These are phyloP conservation scores for Chelonus formosanus DNA, from an alignment of 2,888 invertebrate species.

Conservation along the genomic window DNA sequence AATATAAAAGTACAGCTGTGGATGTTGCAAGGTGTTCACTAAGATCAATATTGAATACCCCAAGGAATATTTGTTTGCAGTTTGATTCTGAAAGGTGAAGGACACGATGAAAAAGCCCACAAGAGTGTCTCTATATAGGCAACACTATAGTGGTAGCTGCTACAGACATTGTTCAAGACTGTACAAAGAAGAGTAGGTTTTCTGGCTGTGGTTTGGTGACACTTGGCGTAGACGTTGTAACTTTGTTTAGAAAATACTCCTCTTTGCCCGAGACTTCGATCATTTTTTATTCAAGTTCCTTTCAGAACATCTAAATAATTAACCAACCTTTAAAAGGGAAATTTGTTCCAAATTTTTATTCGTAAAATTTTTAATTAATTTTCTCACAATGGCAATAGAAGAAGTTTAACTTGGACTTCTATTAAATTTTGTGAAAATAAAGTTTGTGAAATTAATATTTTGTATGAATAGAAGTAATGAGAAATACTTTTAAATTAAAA, in stretches of 20 bases:
- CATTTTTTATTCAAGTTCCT: conserved; percentile 17
- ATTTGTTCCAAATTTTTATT: too few relatives aligned
- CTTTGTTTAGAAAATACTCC: conserved; percentile 1
- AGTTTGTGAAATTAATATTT: too few relatives aligned
- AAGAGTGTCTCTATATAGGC: conserved; percentile 7
- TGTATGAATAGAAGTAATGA: too few relatives aligned
- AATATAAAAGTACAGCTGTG: background rate
- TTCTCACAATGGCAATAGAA: too few relatives aligned
- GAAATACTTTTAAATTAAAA: too few relatives aligned
- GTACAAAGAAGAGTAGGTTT: conserved; percentile 1
- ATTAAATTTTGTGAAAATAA: too few relatives aligned
- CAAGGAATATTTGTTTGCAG: conserved; percentile 30
- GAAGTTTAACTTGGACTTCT: too few relatives aligned
- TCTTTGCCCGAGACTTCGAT: background rate
- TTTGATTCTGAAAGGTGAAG: conserved; percentile 9
- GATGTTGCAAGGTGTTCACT: conserved; percentile 13
- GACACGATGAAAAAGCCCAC: background rate
- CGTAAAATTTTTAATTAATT: too few relatives aligned
- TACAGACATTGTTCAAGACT: background rate
- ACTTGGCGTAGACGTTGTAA: conserved; percentile 4
- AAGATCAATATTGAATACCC: conserved; percentile 33
- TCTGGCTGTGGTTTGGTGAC: background rate
- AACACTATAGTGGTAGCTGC: background rate
- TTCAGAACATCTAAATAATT: too few relatives aligned
- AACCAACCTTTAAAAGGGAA: too few relatives aligned